Conservation (phyloP, 2,797 vertebrate genomes). For the Erethizon dorsatum region DNA sequence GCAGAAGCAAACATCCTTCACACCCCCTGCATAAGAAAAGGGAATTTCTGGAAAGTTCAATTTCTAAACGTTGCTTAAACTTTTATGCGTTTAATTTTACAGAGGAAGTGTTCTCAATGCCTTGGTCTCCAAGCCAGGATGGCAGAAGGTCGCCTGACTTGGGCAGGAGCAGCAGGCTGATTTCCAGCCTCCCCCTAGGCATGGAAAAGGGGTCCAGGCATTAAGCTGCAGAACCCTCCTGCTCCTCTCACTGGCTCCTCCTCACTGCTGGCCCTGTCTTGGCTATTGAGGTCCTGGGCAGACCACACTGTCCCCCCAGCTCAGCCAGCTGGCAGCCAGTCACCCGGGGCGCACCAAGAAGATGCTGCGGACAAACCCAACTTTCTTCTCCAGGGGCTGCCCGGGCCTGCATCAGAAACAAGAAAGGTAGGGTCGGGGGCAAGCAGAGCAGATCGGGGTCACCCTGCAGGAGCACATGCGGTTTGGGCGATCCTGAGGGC, state of each 20-base stretch:
- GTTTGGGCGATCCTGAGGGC: neutral
- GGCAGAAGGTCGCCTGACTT: neutral
- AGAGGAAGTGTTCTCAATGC: neutral
- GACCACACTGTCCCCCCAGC: slow-evolving; percentile 32
- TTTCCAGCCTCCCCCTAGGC: neutral
- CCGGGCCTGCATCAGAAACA: neutral
- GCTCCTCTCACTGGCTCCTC: neutral
- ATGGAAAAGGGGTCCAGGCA: neutral
- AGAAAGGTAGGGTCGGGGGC: neutral
- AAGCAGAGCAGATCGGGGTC: neutral
- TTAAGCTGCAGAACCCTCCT: neutral
- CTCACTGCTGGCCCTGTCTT: neutral
- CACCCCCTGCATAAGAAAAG: neutral
- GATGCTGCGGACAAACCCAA: neutral
- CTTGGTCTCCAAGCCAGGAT: neutral
- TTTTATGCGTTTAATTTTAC: neutral
- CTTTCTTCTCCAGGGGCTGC: slow-evolving; percentile 48
- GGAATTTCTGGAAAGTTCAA: neutral
- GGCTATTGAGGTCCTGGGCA: neutral
- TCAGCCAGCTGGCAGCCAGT: slow-evolving; percentile 31
- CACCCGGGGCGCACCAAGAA: neutral
- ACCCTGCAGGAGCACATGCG: accelerated
- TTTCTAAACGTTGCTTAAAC: neutral
- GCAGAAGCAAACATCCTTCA: neutral
- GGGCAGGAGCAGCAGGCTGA: neutral